Percentiles rank a stretch among this genome's conserved stretches.
Evolutionary conservation across 2,797 vertebrate species (phyloP).

Genomic region (Bovichtus diacanthus): DNA sequence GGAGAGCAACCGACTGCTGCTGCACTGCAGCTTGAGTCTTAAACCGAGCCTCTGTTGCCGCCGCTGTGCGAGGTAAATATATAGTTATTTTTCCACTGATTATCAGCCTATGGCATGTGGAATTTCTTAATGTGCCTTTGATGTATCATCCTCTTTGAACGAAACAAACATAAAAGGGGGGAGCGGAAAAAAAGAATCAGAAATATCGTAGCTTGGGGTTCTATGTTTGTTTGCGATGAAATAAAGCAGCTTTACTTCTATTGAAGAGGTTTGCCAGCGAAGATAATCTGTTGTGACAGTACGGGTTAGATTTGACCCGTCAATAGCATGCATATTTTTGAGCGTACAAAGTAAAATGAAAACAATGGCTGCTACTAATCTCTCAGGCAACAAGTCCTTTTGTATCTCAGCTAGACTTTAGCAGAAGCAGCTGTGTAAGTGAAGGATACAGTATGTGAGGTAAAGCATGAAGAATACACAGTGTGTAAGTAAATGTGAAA

Average conservation of each 20-base stretch:
- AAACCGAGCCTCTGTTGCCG: not conserved
- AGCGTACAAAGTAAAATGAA: slow-evolving; percentile 58
- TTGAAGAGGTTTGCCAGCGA: slow-evolving; percentile 55
- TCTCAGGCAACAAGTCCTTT: slow-evolving; percentile 28
- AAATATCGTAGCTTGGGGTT: slow-evolving; percentile 58
- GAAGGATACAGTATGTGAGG: slow-evolving; percentile 1
- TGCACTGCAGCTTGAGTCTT: slow-evolving; percentile 2
- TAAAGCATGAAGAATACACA: not conserved
- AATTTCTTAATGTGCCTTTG: slow-evolving; percentile 63
- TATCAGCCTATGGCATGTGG: slow-evolving; percentile 63
- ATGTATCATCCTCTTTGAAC: slow-evolving; percentile 66
- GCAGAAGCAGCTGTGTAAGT: not conserved
- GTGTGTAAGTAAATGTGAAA: not conserved
- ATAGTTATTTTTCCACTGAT: slow-evolving; percentile 41
- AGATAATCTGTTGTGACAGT: slow-evolving; percentile 74
- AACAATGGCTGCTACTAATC: slow-evolving; percentile 63
- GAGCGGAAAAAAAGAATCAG: slow-evolving; percentile 39
- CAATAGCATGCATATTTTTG: slow-evolving; percentile 58
- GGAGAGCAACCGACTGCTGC: slow-evolving; percentile 4
- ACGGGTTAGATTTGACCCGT: slow-evolving; percentile 60
- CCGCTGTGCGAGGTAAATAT: slow-evolving; percentile 21
- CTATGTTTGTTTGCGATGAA: slow-evolving; percentile 41
- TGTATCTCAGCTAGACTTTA: slow-evolving; percentile 1
- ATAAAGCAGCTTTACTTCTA: slow-evolving; percentile 60
- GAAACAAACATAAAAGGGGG: slow-evolving; percentile 62